A percentile compares a stretch with the other conserved stretches of the same genome.
phyloP scores from a whole-genome alignment of 2,113 vertebrate genomes.

The Boulengeromyrus knoepffleri region DNA sequence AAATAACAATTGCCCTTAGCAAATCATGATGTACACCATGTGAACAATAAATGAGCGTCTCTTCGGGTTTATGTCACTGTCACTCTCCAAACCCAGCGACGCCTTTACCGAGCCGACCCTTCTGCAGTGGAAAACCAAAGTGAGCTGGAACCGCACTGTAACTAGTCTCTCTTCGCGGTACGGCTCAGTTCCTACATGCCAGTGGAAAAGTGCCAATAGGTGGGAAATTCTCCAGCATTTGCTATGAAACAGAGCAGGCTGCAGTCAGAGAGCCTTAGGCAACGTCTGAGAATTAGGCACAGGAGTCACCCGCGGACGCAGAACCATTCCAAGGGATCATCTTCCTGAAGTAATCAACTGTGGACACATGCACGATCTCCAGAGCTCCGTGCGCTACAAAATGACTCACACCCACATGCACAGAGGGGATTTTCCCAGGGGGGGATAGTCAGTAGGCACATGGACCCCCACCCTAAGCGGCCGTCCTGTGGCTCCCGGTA shows the following conservation, averaged over 20 bases:
- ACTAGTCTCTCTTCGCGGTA: not conserved
- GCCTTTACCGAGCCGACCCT: too few relatives aligned
- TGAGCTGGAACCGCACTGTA: not conserved
- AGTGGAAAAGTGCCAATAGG: not conserved
- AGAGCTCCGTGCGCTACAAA: not conserved
- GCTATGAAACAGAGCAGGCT: not conserved
- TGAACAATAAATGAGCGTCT: not conserved
- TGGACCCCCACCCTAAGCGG: not conserved
- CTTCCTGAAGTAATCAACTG: not conserved
- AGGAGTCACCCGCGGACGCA: not conserved
- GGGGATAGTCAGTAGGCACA: not conserved
- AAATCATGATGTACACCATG: not conserved
- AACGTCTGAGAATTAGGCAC: not conserved
- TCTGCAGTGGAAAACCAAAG: too few relatives aligned
- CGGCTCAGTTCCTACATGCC: not conserved
- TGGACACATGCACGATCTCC: not conserved
- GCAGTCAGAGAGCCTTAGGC: not conserved
- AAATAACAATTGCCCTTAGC: not conserved
- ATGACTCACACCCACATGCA: not conserved
- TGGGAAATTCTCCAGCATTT: not conserved
- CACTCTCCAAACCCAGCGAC: too few relatives aligned
- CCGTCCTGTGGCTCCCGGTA: not conserved
- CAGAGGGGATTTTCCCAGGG: not conserved
- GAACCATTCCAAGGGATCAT: not conserved
- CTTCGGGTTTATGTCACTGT: not conserved